phyloP scores from a whole-genome alignment of 2,797 vertebrate species.

The Gymnodraco acuticeps region DNA sequence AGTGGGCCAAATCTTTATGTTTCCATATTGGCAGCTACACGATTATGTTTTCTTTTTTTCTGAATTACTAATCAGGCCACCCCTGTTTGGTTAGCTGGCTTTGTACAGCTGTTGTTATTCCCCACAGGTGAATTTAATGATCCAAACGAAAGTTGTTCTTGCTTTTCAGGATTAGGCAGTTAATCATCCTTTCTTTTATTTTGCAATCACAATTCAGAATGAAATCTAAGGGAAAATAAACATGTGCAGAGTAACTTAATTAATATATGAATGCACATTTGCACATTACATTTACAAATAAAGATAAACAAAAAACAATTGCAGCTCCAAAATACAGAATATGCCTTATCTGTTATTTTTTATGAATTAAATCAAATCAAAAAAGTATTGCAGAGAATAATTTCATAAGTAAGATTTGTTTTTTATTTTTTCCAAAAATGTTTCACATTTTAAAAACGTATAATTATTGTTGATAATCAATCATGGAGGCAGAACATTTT shows the following conservation, averaged over 20 bases:
- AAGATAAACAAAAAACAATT: neutral
- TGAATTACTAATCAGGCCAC: slow-evolving; percentile 45
- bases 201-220: neutral
- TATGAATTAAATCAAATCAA: neutral
- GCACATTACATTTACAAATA: neutral
- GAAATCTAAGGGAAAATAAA: neutral
- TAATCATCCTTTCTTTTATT: neutral
- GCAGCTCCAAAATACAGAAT: neutral
- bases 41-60: slow-evolving; percentile 26
- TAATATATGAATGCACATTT: neutral
- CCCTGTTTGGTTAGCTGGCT: slow-evolving; percentile 48
- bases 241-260: neutral
- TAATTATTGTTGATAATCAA: neutral
- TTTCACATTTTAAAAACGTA: neutral
- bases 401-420: neutral
- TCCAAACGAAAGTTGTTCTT: slow-evolving; percentile 20
- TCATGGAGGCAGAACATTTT: slow-evolving; percentile 4
- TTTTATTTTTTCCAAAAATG: neutral
- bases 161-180: neutral
- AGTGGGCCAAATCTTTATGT: slow-evolving; percentile 44
- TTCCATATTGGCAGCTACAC: slow-evolving; percentile 33
- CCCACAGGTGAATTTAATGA: slow-evolving; percentile 42
- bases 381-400: neutral
- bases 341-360: neutral
- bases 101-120: slow-evolving; percentile 51